phyloP scores from a whole-genome alignment of 1,140 invertebrate genomes.

The Pachypeltis micranthus region DNA sequence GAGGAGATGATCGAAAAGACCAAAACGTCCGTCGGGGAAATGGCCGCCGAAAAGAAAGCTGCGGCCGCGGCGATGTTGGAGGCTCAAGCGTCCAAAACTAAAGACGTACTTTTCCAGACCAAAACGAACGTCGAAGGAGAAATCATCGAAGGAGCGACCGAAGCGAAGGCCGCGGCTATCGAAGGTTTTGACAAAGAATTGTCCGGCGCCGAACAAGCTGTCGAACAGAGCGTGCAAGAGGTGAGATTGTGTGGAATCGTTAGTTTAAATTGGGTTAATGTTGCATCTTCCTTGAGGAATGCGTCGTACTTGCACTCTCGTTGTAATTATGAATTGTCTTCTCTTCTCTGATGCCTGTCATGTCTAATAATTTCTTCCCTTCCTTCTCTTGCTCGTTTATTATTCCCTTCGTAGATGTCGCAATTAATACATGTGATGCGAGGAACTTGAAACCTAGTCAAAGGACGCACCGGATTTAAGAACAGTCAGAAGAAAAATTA shows the following conservation, averaged over 20 bases:
- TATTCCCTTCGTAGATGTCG: too few relatives aligned
- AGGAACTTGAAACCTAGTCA: too few relatives aligned
- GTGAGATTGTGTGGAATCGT: constrained; percentile 16
- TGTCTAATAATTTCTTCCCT: too few relatives aligned
- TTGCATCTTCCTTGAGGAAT: too few relatives aligned
- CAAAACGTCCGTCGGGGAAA: constrained; percentile 29
- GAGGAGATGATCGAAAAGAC: constrained; percentile 30
- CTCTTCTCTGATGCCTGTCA: too few relatives aligned
- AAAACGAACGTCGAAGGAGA: constrained; percentile 25
- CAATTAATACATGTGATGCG: too few relatives aligned
- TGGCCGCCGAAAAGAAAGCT: constrained; percentile 30
- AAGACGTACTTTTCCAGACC: constrained; percentile 25
- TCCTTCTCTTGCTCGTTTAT: too few relatives aligned
- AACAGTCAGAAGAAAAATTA: too few relatives aligned
- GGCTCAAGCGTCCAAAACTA: constrained; percentile 28
- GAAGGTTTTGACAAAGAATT: constrained; percentile 29
- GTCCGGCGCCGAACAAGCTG: constrained; percentile 21
- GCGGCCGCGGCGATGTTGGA: constrained; percentile 27
- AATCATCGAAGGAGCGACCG: constrained; percentile 22
- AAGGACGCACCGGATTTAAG: too few relatives aligned
- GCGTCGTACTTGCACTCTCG: too few relatives aligned
- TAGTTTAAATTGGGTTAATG: neutral
- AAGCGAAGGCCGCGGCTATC: constrained; percentile 28
- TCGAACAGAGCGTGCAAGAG: constrained; percentile 24
- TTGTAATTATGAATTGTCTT: too few relatives aligned